These are phyloP conservation scores for Choreutis nemorana DNA, from an alignment of 2,888 invertebrate species.

Conservation along the genomic window DNA sequence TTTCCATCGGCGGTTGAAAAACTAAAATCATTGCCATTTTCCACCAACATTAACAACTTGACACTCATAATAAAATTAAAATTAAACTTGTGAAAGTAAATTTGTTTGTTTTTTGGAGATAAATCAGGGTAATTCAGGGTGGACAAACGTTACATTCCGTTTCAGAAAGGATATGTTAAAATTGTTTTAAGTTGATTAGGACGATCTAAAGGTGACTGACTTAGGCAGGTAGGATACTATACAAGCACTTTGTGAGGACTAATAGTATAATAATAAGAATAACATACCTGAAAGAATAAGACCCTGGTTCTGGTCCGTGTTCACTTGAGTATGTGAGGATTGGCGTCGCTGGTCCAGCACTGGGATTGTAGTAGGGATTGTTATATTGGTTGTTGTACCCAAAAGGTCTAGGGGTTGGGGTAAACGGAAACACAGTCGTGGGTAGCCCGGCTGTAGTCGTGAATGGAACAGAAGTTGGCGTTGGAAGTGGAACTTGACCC, in stretches of 20 bases:
- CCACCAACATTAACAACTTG: too few relatives aligned
- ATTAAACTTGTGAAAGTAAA: too few relatives aligned
- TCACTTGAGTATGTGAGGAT: constrained; percentile 62
- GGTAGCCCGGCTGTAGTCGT: constrained; percentile 4
- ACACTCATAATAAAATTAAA: too few relatives aligned
- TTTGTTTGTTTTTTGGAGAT: too few relatives aligned
- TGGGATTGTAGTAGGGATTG: constrained; percentile 31
- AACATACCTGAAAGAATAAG: constrained; percentile 61
- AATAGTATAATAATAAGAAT: too few relatives aligned
- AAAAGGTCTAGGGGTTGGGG: constrained; percentile 15
- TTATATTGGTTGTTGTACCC: constrained; percentile 19
- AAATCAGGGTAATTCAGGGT: too few relatives aligned
- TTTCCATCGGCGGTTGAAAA: constrained; percentile 81
- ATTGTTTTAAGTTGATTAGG: too few relatives aligned
- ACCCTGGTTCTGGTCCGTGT: constrained; percentile 67
- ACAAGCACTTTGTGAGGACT: too few relatives aligned
- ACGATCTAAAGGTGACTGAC: too few relatives aligned
- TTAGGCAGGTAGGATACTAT: too few relatives aligned
- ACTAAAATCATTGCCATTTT: constrained; percentile 44
- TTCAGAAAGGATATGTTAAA: too few relatives aligned
- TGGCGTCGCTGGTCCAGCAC: constrained; percentile 41
- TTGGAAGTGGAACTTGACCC: constrained; percentile 6
- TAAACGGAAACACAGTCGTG: constrained; percentile 11
- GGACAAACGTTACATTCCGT: too few relatives aligned
- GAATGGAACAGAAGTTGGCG: constrained; percentile 4